These are phyloP conservation scores for Hylyphantes graminicola DNA, from an alignment of 1,140 invertebrate species.

Conservation along the genomic window DNA sequence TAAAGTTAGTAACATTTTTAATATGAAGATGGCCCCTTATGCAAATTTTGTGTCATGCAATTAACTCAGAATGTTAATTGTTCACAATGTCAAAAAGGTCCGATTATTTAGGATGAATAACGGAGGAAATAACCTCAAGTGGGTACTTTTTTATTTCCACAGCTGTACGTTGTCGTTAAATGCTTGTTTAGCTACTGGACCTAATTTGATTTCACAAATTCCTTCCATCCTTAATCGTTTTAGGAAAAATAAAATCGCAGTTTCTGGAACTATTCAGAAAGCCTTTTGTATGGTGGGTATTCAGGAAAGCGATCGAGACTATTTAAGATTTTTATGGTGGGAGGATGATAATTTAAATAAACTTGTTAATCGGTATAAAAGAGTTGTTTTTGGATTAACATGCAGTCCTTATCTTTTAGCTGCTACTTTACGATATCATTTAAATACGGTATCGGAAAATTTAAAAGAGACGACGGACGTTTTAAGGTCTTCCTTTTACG, in stretches of 20 bases:
- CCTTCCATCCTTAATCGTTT: constrained; percentile 18
- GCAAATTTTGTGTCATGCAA: no score
- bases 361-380: constrained; percentile 16
- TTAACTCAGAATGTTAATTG: no score
- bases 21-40: no score
- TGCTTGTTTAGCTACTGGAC: constrained; percentile 24
- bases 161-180: constrained; percentile 22
- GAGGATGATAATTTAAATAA: background rate
- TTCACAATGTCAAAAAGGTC: no score
- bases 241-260: constrained; percentile 1
- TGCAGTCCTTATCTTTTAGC: constrained; percentile 25
- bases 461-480: background rate
- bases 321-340: constrained; percentile 36
- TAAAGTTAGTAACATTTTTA: no score
- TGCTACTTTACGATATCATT: constrained; percentile 9
- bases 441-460: constrained; percentile 21
- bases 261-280: constrained; percentile 19
- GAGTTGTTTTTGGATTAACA: constrained; percentile 37
- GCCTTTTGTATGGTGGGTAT: constrained; percentile 17
- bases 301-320: constrained; percentile 21
- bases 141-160: no score
- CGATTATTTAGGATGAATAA: no score
- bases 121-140: no score
- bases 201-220: constrained; percentile 38
- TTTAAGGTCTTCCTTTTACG: constrained; percentile 27